Base-by-base conservation (phyloP, 2,888 invertebrate genomes). In the Selenia dentaria region DNA sequence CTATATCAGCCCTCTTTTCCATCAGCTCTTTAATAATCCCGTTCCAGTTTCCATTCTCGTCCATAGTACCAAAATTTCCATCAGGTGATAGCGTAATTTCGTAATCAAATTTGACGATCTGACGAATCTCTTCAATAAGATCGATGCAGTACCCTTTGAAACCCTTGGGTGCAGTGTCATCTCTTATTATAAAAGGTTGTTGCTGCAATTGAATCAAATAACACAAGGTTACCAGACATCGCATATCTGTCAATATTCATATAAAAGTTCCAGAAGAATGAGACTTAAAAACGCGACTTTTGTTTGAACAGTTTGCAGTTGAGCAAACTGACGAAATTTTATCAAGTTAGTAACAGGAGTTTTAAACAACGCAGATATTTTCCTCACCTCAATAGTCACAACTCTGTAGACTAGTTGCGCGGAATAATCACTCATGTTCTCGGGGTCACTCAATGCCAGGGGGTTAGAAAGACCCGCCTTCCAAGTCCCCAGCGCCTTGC, bases 61-160 rank as follows among this genome's bases (percentile, higher is more conserved):
- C 95, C 96, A 99, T 96, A 39, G 94, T 94, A 0, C 99, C 99
- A 67, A 96, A 98, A 60, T 94, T 93, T 0, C 94, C 94, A 71
- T 98, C 98, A 6, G 95, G 93, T 1, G 94, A 94, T 44, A 96
- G 93, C 36, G 93, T 93, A 54, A 98, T 95, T 67, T 96, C 97
- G 76, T 98, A 99, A 66, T 97, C 97, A 73, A 99, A 98, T 54
- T 96, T 94, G 0, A 98, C 93, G 39, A 95, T 94, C 43, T 94
- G 92, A 20, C 96, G 94, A 43, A 99, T 97, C 76, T 96, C 95
- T 62, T 98, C 93, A 22, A 99, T 94, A 11, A 99, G 91, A 71
- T 99, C 99, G 51, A 99, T 97, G 76, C 99, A 99, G 75, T 98
- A 99, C 4, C 99, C 99, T 59, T 92, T 93, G 59, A 92, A 95